Base-by-base conservation (phyloP, 1,140 invertebrate species). In the Laupala kohalensis region DNA sequence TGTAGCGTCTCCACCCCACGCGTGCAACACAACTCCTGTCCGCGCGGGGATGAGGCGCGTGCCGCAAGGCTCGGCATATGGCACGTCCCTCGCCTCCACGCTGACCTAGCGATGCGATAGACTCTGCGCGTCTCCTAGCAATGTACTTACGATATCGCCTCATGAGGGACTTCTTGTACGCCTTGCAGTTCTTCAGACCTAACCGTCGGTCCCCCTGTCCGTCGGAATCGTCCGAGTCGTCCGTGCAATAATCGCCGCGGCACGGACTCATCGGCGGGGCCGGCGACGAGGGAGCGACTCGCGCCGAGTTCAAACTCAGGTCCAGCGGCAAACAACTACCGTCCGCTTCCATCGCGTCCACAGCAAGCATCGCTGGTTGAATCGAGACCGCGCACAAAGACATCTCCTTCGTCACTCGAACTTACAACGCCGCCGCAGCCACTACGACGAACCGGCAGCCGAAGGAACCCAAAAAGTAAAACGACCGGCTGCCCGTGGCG, bases 151-250 rank as follows among this genome's bases (percentile, higher is more conserved):
- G 88, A 83, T 92, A 94, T 86, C 92, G 85, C 83, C 90, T 91
- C 85, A 94, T 93, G 76, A 94, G 86, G 78, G 88, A 91, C 81
- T 94, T 94, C 83, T 94, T 94, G 84, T 93, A 93, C 25, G 91
- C 90, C 78, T 92, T 92, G 71, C 86, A 87, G 74, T 87, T 82
- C 24, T 83, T 77, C 82, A 82, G 70, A 84, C 85, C 80, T 76
- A 85, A 81, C 69, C 83, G 79, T 13, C 37, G 37, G 37, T 53
- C 37, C 75, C 80, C 37, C 0, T 27, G 29, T 28, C 30, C 63
- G 75, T 86, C 88, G 19, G 89, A 90, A 78, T 91, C 90, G 76
- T 91, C 90, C 65, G 89, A 90, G 74, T 92, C 90, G 74, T 92
- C 90, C 2, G 88, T 86, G 72, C 85, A 89, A 72, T 88, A 90